Evolutionary conservation across 2,113 vertebrate species (phyloP), one percentile per base, ranked within the genome.

Genomic region (Engraulis encrasicolus): DNA sequence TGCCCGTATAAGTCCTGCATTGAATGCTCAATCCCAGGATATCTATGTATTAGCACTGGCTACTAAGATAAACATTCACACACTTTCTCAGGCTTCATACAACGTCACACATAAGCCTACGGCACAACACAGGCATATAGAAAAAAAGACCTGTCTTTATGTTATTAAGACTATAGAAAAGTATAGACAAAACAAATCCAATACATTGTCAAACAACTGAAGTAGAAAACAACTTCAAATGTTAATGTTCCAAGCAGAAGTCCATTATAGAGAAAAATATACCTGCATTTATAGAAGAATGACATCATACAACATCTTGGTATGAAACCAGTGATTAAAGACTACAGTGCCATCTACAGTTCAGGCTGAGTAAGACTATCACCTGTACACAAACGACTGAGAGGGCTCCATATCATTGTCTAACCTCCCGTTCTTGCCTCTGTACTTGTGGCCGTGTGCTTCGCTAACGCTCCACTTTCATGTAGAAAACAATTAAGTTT

Each of bases 81-180:
- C 66, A 34, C 66, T 17, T 7, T 74, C 66, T 34, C 66, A 36
- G 17, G 27, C 40, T 15, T 31, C 27, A 34, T 34, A 36, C 23
- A 31, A 31, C 66, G 34, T 34, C 31, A 15, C 27, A 74, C 31
- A 34, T 15, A 74, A 45, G 9, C 4, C 9, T 3, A 23, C 31
- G 17, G 66, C 31, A 74, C 6, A 34, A 74, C 27, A 74, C n/a
- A n/a, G n/a, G n/a, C n/a, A n/a, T n/a, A n/a, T n/a, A n/a, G n/a
- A n/a, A 74, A 54, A 74, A 74, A 23, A 74, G 3, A 34, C 66
- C 66, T 74, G 66, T 74, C 66, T 74, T 74, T 74, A 74, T 34
- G 66, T 74, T 74, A 74, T 34, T n/a, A n/a, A n/a, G 31, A 12
- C 19, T 58, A n/a, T 23, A 34, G 31, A 74, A 31, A 74, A 74